Evolutionary conservation across 2,797 vertebrate genomes (phyloP).

Genomic region (Coregonus sp.): DNA sequence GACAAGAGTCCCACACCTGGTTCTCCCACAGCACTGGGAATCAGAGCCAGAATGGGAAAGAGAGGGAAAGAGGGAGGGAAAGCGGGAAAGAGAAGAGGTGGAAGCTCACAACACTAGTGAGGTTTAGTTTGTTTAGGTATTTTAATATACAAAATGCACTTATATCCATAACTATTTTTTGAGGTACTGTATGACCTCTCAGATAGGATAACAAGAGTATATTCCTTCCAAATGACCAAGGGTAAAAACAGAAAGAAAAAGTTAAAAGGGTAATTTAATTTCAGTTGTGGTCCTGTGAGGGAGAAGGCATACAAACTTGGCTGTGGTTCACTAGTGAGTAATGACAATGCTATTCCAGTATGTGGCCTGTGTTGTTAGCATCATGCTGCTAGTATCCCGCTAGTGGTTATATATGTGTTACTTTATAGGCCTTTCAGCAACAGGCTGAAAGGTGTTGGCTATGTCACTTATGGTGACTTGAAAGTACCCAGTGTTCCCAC

Average conservation of each 20-base stretch:
- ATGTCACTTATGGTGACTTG: no score
- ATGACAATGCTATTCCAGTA: slow-evolving; percentile 29
- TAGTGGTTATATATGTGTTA: no score
- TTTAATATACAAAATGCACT: not conserved
- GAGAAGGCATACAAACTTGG: slow-evolving; percentile 22
- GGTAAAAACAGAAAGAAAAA: not conserved
- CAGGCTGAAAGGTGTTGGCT: no score
- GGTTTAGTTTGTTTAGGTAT: not conserved
- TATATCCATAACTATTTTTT: not conserved
- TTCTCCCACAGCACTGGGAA: slow-evolving; percentile 18
- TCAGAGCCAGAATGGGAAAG: slow-evolving; percentile 24
- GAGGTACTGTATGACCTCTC: not conserved
- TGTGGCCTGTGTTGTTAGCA: slow-evolving; percentile 14
- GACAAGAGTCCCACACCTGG: slow-evolving; percentile 23
- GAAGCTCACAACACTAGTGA: not conserved
- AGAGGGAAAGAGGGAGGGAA: not conserved
- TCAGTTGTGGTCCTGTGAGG: not conserved
- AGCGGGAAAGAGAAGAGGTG: not conserved
- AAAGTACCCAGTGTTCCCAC: no score
- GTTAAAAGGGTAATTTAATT: not conserved
- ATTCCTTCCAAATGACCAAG: not conserved
- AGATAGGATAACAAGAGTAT: not conserved
- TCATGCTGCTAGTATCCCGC: not conserved
- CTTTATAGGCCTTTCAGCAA: no score
- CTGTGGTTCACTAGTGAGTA: slow-evolving; percentile 39